phyloP scores from a whole-genome alignment of 2,888 invertebrate genomes.

The Crematogaster levior region DNA sequence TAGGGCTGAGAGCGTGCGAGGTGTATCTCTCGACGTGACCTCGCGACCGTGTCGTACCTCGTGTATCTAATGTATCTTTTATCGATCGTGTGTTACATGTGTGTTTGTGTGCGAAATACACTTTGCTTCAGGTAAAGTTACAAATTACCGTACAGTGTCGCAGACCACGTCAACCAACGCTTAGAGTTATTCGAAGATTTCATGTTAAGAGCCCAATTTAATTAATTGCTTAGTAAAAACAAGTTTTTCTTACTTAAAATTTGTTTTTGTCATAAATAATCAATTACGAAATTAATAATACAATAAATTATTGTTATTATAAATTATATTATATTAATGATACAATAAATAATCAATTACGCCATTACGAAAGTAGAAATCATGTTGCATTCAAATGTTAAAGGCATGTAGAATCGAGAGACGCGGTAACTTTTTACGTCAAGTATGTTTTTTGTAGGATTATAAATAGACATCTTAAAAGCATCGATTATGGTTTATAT shows the following conservation, averaged over 20 bases:
- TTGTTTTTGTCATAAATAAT: not conserved
- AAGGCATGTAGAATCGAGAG: not conserved
- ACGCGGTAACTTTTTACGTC: not conserved
- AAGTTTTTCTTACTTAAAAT: not conserved
- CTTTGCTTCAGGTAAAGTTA: not conserved
- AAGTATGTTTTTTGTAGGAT: not conserved
- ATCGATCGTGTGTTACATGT: slow-evolving; percentile 19
- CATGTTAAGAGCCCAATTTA: not conserved
- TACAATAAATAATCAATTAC: too few relatives aligned
- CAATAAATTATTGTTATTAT: too few relatives aligned
- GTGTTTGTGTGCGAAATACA: not conserved
- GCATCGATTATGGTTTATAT: not conserved
- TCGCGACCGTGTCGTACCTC: slow-evolving; percentile 8
- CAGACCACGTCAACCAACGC: not conserved
- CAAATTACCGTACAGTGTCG: slow-evolving; percentile 5
- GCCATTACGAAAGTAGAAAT: not conserved
- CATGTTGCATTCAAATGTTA: not conserved
- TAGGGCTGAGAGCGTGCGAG: slow-evolving; percentile 51
- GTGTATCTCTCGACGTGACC: slow-evolving; percentile 20
- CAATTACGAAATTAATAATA: too few relatives aligned
- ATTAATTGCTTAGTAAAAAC: not conserved
- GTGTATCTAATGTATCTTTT: slow-evolving; percentile 35
- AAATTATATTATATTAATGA: too few relatives aligned
- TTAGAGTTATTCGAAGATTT: not conserved
- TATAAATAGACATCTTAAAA: not conserved